Conservation (phyloP, 2,113 vertebrate genomes). For the Macquaria ambigua region DNA sequence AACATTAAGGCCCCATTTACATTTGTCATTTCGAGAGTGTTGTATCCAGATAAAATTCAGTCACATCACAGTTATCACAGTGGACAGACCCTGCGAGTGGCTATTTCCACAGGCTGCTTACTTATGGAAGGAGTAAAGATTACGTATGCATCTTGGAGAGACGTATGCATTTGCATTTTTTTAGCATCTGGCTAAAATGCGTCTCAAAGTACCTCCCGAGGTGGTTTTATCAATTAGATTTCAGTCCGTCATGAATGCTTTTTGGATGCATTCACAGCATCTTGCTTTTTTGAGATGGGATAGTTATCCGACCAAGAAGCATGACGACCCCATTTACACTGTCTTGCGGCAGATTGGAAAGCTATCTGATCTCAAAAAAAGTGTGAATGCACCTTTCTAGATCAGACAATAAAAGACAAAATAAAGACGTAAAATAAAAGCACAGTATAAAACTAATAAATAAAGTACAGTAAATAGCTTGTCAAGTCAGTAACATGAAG, state of each 20-base stretch:
- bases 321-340: no score
- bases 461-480: not conserved
- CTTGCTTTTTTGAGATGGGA: no score
- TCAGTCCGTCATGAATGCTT: not conserved
- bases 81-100: not conserved
- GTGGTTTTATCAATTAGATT: not conserved
- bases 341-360: no score
- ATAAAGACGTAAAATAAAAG: not conserved
- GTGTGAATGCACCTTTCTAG: not conserved
- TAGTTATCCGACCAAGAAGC: not conserved
- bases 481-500: constrained; percentile 24
- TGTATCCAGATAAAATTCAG: not conserved
- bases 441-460: not conserved
- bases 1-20: not conserved
- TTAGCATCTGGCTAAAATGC: not conserved
- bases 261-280: not conserved
- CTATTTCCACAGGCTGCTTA: not conserved
- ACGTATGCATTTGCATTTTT: not conserved
- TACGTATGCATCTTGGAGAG: not conserved
- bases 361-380: no score
- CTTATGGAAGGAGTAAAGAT: not conserved
- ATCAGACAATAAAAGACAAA: not conserved
- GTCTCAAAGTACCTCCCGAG: not conserved
- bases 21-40: not conserved
- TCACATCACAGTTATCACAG: no score